Evolutionary conservation across 2,797 vertebrate species (phyloP).

Genomic region (Garrulus glandarius): DNA sequence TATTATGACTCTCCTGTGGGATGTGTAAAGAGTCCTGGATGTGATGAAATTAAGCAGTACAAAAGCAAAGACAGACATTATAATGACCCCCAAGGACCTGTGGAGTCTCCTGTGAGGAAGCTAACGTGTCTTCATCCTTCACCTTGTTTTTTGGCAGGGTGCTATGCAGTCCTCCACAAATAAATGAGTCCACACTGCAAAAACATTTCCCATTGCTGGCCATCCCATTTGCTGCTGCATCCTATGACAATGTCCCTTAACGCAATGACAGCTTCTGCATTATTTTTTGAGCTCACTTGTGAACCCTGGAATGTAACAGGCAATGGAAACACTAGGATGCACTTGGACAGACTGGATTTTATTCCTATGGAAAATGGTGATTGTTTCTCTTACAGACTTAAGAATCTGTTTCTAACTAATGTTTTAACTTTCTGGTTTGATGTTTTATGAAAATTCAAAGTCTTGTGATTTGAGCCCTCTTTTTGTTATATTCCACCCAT

Average conservation of each 20-base stretch:
- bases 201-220: neutral
- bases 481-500: neutral
- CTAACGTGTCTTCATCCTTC: accelerated
- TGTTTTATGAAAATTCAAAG: neutral
- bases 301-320: neutral
- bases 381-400: neutral
- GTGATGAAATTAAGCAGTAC: neutral
- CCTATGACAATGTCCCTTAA: neutral
- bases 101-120: neutral
- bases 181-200: neutral
- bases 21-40: neutral
- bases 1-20: accelerated
- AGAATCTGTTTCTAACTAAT: neutral
- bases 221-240: neutral
- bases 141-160: neutral
- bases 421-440: neutral
- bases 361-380: neutral
- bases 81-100: neutral
- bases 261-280: neutral
- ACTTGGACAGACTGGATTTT: neutral
- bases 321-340: neutral
- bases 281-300: neutral
- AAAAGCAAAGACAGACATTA: neutral
- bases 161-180: neutral
- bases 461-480: neutral